A percentile compares a stretch with the other conserved stretches of the same genome.
These are phyloP conservation scores for Ameiurus melas DNA, from an alignment of 2,113 vertebrate species.

Conservation along the genomic window DNA sequence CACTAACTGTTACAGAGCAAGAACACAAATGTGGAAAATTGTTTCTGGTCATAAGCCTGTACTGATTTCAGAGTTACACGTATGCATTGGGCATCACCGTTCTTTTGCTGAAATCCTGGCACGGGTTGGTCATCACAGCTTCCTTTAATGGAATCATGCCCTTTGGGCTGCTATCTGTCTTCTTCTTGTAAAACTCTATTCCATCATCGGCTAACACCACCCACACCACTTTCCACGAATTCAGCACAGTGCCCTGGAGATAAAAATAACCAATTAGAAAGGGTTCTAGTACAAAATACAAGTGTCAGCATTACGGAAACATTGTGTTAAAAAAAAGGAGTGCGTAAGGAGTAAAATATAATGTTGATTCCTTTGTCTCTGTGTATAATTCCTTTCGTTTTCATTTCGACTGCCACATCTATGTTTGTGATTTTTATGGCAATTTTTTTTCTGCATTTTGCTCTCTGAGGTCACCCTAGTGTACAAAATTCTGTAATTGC, in stretches of 20 bases:
- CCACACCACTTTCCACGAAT: constrained; percentile 93
- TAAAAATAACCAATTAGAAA: not conserved
- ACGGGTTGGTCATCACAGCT: constrained; percentile 80
- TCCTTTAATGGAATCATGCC: constrained; percentile 94
- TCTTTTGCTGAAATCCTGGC: constrained; percentile 89
- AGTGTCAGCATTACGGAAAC: not conserved
- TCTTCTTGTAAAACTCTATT: constrained; percentile 92
- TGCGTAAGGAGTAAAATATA: not conserved
- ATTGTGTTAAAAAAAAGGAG: not conserved
- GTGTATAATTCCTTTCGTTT: not conserved
- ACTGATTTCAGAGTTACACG: not conserved
- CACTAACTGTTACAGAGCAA: constrained; percentile 76
- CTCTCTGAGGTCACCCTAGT: not conserved
- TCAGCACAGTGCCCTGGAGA: constrained; percentile 86
- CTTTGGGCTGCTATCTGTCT: constrained; percentile 87
- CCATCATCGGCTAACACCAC: constrained; percentile 89
- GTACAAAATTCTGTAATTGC: not conserved
- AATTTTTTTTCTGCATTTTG: not conserved
- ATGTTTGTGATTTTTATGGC: not conserved
- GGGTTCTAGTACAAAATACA: not conserved
- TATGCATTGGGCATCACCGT: constrained; percentile 70
- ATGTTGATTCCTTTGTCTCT: not conserved
- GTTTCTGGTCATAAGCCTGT: not conserved
- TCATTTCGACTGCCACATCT: not conserved
- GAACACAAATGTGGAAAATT: not conserved